phyloP scores from a whole-genome alignment of 2,113 vertebrate species.

The Lonchura striata region DNA sequence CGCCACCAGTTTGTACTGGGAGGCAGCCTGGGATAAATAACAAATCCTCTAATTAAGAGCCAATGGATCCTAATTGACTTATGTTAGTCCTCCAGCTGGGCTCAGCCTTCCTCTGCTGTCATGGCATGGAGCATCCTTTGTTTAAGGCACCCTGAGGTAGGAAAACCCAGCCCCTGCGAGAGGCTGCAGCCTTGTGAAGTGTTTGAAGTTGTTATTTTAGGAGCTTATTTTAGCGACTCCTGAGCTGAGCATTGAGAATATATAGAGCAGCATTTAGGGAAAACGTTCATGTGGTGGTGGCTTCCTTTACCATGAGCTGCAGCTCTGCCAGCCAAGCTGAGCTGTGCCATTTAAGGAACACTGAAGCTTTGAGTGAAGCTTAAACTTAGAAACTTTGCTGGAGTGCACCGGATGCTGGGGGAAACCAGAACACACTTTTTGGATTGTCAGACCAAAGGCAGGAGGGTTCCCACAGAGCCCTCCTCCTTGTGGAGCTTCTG shows the following conservation, averaged over 20 bases:
- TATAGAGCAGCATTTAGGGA: background rate
- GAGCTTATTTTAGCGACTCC: conserved; percentile 26
- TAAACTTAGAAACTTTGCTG: conserved; percentile 47
- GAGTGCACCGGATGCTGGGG: conserved; percentile 38
- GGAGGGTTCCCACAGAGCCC: conserved; percentile 46
- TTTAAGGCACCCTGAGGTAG: background rate
- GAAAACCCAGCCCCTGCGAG: background rate
- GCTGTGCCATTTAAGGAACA: conserved; percentile 12
- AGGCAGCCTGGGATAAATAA: background rate
- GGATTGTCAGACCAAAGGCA: conserved; percentile 55
- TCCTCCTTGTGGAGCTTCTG: conserved; percentile 19
- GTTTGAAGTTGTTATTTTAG: conserved; percentile 14
- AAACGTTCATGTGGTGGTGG: background rate
- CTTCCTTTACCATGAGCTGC: conserved; percentile 25
- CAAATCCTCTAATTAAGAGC: conserved; percentile 25
- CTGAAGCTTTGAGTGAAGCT: background rate
- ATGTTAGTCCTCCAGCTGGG: background rate
- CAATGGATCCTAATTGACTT: conserved; percentile 25
- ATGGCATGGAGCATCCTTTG: background rate
- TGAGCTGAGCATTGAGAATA: background rate
- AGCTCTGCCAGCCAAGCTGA: background rate
- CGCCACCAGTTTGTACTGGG: background rate
- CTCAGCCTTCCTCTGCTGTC: background rate
- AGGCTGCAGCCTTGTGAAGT: background rate
- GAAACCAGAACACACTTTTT: conserved; percentile 49